A percentile compares a stretch with the other conserved stretches of the same genome.
Conservation (phyloP, 2,113 vertebrate species). For the Haplotaxodon microlepis region DNA sequence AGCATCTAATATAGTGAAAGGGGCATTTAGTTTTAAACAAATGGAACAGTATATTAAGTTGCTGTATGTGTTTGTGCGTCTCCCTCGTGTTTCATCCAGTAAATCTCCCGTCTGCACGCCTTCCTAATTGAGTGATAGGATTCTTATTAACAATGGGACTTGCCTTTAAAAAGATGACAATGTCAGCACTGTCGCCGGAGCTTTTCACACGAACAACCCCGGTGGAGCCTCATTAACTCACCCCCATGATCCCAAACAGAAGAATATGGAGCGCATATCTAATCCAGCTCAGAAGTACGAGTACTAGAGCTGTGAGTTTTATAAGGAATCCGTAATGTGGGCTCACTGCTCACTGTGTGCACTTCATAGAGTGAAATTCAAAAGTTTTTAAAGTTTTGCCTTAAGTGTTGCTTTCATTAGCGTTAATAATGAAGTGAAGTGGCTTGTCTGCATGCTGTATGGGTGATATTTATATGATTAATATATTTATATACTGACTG, state of each 20-base stretch:
- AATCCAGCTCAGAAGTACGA: constrained; percentile 36
- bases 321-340: constrained; percentile 8
- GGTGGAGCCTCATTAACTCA: constrained; percentile 56
- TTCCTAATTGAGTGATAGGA: constrained; percentile 47
- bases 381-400: background rate
- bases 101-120: background rate
- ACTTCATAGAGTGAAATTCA: background rate
- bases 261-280: constrained; percentile 47
- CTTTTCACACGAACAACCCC: constrained; percentile 38
- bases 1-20: background rate
- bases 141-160: constrained; percentile 37
- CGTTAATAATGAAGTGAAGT: background rate
- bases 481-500: background rate
- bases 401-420: background rate
- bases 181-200: constrained; percentile 35
- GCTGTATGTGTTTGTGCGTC: background rate
- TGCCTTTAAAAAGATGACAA: constrained; percentile 37
- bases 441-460: background rate
- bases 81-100: background rate
- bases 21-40: background rate
- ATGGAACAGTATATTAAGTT: background rate
- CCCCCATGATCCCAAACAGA: constrained; percentile 41
- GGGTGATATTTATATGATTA: background rate
- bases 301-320: background rate
- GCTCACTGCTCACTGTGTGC: background rate